Percentiles rank a stretch among this genome's conserved stretches.
These are phyloP conservation scores for Lapara coniferarum DNA, from an alignment of 2,888 invertebrate species.

Conservation along the genomic window DNA sequence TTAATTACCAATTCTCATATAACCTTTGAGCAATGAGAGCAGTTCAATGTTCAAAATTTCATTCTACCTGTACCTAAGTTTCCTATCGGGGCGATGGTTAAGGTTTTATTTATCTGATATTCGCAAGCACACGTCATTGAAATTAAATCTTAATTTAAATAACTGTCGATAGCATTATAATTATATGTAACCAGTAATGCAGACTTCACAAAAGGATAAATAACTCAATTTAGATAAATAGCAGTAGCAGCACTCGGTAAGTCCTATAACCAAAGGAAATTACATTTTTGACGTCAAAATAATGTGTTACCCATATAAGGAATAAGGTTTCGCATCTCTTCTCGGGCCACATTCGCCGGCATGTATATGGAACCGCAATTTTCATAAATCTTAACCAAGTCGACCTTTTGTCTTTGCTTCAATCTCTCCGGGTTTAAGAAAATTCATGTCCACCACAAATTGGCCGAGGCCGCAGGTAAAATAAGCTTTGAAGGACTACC, in stretches of 20 bases:
- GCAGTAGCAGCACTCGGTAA: background rate
- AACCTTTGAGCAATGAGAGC: background rate
- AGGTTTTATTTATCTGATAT: too few species aligned
- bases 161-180: too few species aligned
- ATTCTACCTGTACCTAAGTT: too few species aligned
- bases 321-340: conserved; percentile 25
- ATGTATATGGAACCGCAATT: conserved; percentile 60
- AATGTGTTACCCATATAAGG: conserved; percentile 18
- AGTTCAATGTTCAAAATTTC: background rate
- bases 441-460: conserved; percentile 73
- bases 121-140: too few species aligned
- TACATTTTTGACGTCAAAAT: conserved; percentile 8
- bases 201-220: too few species aligned
- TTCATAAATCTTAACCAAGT: conserved; percentile 71
- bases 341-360: conserved; percentile 14
- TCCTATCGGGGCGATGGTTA: too few species aligned
- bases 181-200: too few species aligned
- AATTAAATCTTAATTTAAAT: too few species aligned
- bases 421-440: conserved; percentile 69
- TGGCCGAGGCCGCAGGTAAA: conserved; percentile 55
- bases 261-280: background rate
- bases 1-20: conserved; percentile 8
- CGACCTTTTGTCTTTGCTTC: conserved; percentile 75
- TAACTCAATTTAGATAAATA: too few species aligned
- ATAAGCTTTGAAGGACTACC: conserved; percentile 49